Conservation (phyloP, 1,140 invertebrate genomes). For the Phymorhynchus buccinoides region DNA sequence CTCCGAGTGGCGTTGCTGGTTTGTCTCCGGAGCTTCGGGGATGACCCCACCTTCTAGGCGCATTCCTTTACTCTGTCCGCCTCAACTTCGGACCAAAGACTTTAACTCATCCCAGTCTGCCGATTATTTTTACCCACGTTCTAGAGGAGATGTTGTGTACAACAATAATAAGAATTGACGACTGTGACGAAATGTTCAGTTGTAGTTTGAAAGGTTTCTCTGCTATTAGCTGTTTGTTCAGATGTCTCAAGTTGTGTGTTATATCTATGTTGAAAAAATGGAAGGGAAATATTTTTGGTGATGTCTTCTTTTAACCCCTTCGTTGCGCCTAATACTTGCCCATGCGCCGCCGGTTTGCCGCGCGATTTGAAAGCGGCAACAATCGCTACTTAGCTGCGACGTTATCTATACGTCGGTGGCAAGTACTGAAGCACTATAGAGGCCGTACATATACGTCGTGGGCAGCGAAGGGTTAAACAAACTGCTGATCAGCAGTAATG, state of each 20-base stretch:
- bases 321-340: too few relatives aligned
- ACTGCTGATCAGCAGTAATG: too few relatives aligned
- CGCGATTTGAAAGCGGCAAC: too few relatives aligned
- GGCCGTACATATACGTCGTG: too few relatives aligned
- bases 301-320: too few relatives aligned
- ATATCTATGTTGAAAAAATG: background rate
- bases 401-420: too few relatives aligned
- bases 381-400: too few relatives aligned
- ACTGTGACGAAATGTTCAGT: background rate
- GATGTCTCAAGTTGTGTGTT: background rate
- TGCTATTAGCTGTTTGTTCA: background rate
- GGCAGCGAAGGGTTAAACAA: too few relatives aligned
- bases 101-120: background rate
- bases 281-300: background rate
- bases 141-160: background rate
- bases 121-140: background rate
- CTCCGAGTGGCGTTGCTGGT: too few relatives aligned
- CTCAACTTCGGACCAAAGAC: background rate
- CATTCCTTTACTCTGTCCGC: background rate
- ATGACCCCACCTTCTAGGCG: slow-evolving; percentile 11
- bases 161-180: background rate
- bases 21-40: background rate
- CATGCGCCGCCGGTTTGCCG: too few relatives aligned
- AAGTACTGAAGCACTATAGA: too few relatives aligned
- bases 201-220: background rate